A percentile compares a stretch with the other conserved stretches of the same genome.
Evolutionary conservation across 2,888 invertebrate species (phyloP).

Genomic region (Archaeoteleia sp.): DNA sequence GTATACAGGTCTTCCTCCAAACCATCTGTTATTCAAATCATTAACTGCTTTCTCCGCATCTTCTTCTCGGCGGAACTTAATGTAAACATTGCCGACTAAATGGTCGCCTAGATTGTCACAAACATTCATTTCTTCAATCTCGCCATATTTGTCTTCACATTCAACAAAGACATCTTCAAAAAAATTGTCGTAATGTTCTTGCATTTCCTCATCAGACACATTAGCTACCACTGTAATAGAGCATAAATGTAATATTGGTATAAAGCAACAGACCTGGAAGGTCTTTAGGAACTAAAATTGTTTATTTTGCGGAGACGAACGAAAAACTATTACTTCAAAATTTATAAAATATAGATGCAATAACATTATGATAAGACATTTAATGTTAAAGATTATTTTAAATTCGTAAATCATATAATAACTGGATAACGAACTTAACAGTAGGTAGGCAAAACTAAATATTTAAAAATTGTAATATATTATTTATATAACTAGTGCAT

Average conservation of each 20-base stretch:
- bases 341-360: too few relatives aligned
- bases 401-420: too few relatives aligned
- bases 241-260: slow-evolving; percentile 14
- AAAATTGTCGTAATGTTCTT: slow-evolving; percentile 99
- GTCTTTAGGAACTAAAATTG: too few relatives aligned
- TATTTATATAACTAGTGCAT: too few relatives aligned
- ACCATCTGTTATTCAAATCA: slow-evolving; percentile 99
- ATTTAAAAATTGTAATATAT: too few relatives aligned
- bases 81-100: slow-evolving; percentile 98
- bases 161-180: slow-evolving; percentile 99
- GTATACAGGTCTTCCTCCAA: slow-evolving; percentile 97
- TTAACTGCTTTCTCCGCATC: slow-evolving; percentile 98
- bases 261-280: neutral
- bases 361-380: too few relatives aligned
- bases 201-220: slow-evolving; percentile 98
- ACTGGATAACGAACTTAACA: too few relatives aligned
- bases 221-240: slow-evolving; percentile 86
- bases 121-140: slow-evolving; percentile 99
- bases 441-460: too few relatives aligned
- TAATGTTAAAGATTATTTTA: too few relatives aligned
- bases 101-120: slow-evolving; percentile 99
- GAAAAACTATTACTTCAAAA: too few relatives aligned
- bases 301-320: too few relatives aligned
- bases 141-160: slow-evolving; percentile 99
- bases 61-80: slow-evolving; percentile 98